phyloP scores from a whole-genome alignment of 2,797 vertebrate genomes.

The Pseudochaenichthys georgianus region DNA sequence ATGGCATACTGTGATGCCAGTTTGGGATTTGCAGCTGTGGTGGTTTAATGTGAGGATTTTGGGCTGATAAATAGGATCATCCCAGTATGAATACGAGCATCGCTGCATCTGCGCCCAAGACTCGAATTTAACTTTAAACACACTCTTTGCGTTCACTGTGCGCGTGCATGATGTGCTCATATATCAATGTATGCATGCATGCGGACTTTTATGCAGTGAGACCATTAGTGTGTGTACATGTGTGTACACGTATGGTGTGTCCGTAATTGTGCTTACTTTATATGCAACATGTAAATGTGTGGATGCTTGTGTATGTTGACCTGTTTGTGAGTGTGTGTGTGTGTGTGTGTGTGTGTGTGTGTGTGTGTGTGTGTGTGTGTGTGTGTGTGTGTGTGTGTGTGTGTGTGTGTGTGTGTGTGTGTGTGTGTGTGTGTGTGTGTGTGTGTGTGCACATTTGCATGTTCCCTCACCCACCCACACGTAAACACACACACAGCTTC shows the following conservation, averaged over 20 bases:
- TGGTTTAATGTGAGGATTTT: not conserved
- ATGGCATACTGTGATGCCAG: conserved; percentile 11
- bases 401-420: not conserved
- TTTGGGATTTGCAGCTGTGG: not conserved
- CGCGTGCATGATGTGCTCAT: not conserved
- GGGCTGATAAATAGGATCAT: not conserved
- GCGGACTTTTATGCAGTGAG: not conserved
- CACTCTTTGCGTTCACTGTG: conserved; percentile 14
- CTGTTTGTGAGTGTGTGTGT: not conserved
- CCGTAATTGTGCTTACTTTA: not conserved
- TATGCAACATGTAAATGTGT: conserved; percentile 10
- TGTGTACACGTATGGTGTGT: not conserved
- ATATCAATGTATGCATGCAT: not conserved
- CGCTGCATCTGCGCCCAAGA: conserved; percentile 2
- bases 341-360: not conserved
- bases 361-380: no score
- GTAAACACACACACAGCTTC: conserved; percentile 20
- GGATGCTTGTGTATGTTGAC: no score
- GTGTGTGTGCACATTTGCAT: not conserved
- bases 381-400: no score
- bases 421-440: not conserved
- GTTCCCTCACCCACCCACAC: conserved; percentile 27
- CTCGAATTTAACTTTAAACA: conserved; percentile 36
- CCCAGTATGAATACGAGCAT: not conserved
- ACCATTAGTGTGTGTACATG: not conserved